Evolutionary conservation across 2,888 invertebrate species (phyloP).

Genomic region (Netelia virgata): DNA sequence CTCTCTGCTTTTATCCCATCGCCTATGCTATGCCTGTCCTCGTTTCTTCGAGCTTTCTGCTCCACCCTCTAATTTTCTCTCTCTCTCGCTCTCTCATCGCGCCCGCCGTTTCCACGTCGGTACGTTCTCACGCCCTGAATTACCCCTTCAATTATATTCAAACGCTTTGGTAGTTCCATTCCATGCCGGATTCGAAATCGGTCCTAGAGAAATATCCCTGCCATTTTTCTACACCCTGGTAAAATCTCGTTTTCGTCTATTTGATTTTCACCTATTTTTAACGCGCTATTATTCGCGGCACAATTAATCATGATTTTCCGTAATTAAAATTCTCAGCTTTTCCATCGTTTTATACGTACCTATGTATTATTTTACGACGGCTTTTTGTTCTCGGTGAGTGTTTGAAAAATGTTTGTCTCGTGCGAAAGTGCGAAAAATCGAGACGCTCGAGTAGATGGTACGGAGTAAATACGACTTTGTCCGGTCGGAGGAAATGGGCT

Average conservation of each 20-base stretch:
- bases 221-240: neutral
- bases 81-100: conserved; percentile 20
- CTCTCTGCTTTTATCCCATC: conserved; percentile 23
- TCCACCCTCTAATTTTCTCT: conserved; percentile 3
- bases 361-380: too few relatives aligned
- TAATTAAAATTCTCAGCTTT: neutral
- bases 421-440: neutral
- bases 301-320: conserved; percentile 4
- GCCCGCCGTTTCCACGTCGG: conserved; percentile 58
- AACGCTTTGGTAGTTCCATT: conserved; percentile 64
- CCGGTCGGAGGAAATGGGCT: conserved; percentile 20
- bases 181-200: conserved; percentile 55
- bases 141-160: conserved; percentile 66
- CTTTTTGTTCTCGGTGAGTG: too few relatives aligned
- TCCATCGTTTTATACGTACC: too few relatives aligned
- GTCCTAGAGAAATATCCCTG: conserved; percentile 32
- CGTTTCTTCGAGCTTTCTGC: conserved; percentile 41
- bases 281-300: neutral
- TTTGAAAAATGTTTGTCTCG: conserved; percentile 1
- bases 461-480: conserved; percentile 43
- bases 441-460: conserved; percentile 8
- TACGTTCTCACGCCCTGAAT: conserved; percentile 65
- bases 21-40: conserved; percentile 15
- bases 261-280: neutral
- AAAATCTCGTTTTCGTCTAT: conserved; percentile 2